Conservation (phyloP, 2,888 invertebrate genomes). For the Chymomyza procnemis region DNA sequence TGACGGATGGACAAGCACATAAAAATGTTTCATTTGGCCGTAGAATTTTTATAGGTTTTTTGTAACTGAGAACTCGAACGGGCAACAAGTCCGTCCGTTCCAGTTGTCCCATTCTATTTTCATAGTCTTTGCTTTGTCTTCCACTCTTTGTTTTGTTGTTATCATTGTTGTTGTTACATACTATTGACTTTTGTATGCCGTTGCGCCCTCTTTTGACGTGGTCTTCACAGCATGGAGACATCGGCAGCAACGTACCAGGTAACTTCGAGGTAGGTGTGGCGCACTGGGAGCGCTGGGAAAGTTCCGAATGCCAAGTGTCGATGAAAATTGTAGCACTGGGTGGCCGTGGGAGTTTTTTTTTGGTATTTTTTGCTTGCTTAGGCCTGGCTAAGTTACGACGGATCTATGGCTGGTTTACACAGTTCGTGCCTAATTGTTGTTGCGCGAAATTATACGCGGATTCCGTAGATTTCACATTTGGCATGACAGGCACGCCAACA, state of each 20-base stretch:
- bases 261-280: conserved; percentile 27
- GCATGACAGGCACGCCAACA: conserved; percentile 47
- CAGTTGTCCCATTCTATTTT: neutral
- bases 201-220: conserved; percentile 11
- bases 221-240: neutral
- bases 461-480: conserved; percentile 70
- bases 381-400: too few relatives aligned
- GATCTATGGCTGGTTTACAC: conserved; percentile 15
- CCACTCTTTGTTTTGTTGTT: conserved; percentile 19
- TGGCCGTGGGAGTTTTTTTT: conserved; percentile 65
- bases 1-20: conserved; percentile 74
- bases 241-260: neutral
- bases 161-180: conserved; percentile 26
- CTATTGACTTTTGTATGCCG: conserved; percentile 12
- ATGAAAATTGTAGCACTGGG: conserved; percentile 68
- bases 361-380: too few relatives aligned
- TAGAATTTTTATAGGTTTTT: conserved; percentile 55
- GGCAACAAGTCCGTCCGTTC: neutral
- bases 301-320: conserved; percentile 10
- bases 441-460: conserved; percentile 71
- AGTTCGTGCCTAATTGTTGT: conserved; percentile 76
- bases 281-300: neutral
- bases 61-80: neutral
- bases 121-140: conserved; percentile 28
- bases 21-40: conserved; percentile 64